A percentile compares a stretch with the other conserved stretches of the same genome.
Evolutionary conservation across 2,888 invertebrate species (phyloP).

Genomic region (Eumacrocentrus americanus): DNA sequence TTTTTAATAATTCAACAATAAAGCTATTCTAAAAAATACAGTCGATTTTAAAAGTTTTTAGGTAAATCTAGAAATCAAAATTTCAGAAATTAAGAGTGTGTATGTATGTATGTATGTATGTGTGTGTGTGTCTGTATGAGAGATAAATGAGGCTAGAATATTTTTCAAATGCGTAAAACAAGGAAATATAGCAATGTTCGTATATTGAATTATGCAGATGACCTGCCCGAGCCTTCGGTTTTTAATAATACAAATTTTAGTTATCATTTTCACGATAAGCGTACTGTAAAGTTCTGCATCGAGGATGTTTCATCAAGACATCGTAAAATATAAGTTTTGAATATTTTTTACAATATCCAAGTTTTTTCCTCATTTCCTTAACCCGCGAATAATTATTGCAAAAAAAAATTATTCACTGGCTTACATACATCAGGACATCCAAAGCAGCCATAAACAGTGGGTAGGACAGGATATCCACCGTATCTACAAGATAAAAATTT

Average conservation of each 20-base stretch:
- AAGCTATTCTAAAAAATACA: background rate
- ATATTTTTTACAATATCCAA: conserved; percentile 57
- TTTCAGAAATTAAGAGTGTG: background rate
- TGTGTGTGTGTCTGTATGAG: conserved; percentile 29
- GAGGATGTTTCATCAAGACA: conserved; percentile 54
- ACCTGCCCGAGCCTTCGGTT: conserved; percentile 18
- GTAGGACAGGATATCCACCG: conserved; percentile 42
- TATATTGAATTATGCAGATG: too few relatives aligned
- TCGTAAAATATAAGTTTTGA: conserved; percentile 61
- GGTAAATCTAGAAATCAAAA: background rate
- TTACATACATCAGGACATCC: conserved; percentile 48
- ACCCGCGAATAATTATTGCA: background rate
- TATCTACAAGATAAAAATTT: conserved; percentile 14
- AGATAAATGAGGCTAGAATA: conserved; percentile 42
- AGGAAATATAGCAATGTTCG: background rate
- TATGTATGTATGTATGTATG: background rate
- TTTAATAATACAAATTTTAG: conserved; percentile 37
- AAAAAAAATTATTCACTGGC: conserved; percentile 35
- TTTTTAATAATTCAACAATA: background rate
- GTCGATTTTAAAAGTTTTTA: too few relatives aligned
- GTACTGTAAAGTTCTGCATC: conserved; percentile 57
- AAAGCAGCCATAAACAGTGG: conserved; percentile 45
- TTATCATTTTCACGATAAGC: conserved; percentile 47
- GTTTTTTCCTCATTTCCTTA: conserved; percentile 11
- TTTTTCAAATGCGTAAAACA: conserved; percentile 46